These are phyloP conservation scores for Chironomus tentans DNA, from an alignment of 2,888 invertebrate species.

Conservation along the genomic window DNA sequence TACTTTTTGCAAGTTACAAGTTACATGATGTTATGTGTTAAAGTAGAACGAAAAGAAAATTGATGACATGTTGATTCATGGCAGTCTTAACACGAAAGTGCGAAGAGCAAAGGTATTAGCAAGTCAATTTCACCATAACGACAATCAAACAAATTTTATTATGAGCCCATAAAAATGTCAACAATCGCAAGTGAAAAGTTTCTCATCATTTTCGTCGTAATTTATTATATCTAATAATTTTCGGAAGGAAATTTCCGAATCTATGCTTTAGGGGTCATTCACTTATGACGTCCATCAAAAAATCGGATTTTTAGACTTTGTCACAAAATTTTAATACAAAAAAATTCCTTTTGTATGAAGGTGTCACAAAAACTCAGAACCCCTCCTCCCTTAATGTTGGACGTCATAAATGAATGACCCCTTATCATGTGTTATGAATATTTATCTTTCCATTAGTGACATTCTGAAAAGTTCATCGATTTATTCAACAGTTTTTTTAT, in stretches of 20 bases:
- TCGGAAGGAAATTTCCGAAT: neutral
- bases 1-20: neutral
- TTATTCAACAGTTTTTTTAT: no score
- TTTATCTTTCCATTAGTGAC: no score
- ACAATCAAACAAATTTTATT: neutral
- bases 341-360: no score
- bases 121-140: neutral
- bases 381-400: no score
- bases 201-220: neutral
- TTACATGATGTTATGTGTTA: neutral
- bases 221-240: no score
- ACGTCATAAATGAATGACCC: no score
- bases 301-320: no score
- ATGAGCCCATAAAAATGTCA: neutral
- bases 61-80: neutral
- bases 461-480: no score
- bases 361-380: no score
- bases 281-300: no score
- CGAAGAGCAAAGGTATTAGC: neutral
- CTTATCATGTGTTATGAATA: neutral
- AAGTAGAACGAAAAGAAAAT: neutral
- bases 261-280: no score
- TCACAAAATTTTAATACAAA: no score
- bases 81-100: neutral
- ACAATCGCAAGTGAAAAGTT: neutral